Conservation (phyloP, 2,888 invertebrate species). For the Pyrrhia umbra region DNA sequence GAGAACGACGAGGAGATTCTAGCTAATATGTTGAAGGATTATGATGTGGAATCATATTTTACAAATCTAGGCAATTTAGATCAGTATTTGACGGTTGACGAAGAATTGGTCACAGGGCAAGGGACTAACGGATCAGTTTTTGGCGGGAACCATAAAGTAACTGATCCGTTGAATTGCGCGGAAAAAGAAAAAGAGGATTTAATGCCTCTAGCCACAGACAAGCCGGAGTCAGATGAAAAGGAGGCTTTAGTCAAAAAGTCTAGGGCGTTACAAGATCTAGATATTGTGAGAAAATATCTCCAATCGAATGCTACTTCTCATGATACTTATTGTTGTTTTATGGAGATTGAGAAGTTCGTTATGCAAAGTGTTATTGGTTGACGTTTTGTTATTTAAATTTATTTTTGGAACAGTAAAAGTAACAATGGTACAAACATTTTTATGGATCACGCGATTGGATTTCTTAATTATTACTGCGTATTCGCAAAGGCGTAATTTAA, state of each 20-base stretch:
- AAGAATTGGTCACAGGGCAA: constrained; percentile 72
- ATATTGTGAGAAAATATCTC: constrained; percentile 69
- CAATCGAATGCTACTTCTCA: constrained; percentile 60
- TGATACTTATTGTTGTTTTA: constrained; percentile 65
- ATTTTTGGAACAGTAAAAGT: constrained; percentile 9
- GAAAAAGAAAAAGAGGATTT: constrained; percentile 62
- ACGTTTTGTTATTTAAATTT: constrained; percentile 5
- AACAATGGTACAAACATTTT: not conserved
- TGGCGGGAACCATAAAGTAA: constrained; percentile 71
- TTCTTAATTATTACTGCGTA: not conserved
- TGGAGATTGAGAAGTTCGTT: constrained; percentile 69
- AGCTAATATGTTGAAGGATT: constrained; percentile 68
- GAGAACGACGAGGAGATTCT: constrained; percentile 68
- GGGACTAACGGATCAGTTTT: constrained; percentile 74
- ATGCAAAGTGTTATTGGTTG: constrained; percentile 58
- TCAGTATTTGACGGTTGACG: constrained; percentile 73
- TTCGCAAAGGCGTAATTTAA: not conserved
- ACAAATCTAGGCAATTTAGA: constrained; percentile 65
- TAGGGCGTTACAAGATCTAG: constrained; percentile 67
- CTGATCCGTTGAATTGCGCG: constrained; percentile 35
- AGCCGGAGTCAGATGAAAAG: constrained; percentile 61
- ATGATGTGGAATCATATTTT: constrained; percentile 70
- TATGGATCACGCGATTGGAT: not conserved
- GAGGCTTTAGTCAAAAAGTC: constrained; percentile 63
- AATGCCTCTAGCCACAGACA: constrained; percentile 68